Percentiles rank a stretch among this genome's conserved stretches.
Evolutionary conservation across 2,888 invertebrate species (phyloP).

Genomic region (Orchesellides sinensis): DNA sequence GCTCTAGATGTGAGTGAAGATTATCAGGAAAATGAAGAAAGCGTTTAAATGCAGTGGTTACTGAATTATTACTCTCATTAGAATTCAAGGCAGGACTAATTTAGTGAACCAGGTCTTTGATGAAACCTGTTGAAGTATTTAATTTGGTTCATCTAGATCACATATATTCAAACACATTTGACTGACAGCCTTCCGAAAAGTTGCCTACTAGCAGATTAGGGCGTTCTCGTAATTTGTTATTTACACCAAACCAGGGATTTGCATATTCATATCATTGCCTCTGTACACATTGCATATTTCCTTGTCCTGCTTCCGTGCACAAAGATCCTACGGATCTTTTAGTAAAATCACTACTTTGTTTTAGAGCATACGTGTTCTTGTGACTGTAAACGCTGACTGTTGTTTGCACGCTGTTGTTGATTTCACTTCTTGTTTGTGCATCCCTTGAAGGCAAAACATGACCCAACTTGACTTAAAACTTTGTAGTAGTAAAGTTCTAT

Average conservation of each 20-base stretch:
- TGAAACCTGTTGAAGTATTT: slow-evolving; percentile 49
- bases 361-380: neutral
- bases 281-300: slow-evolving; percentile 20
- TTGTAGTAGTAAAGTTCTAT: neutral
- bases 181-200: slow-evolving; percentile 42
- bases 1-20: neutral
- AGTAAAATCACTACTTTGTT: too few species aligned
- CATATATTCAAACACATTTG: neutral
- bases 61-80: slow-evolving; percentile 33
- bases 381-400: neutral
- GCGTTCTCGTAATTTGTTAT: slow-evolving; percentile 47
- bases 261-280: neutral
- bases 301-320: neutral
- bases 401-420: too few species aligned
- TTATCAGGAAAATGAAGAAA: neutral
- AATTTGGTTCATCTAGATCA: slow-evolving; percentile 49
- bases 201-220: slow-evolving; percentile 7
- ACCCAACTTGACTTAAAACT: neutral
- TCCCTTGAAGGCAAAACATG: neutral
- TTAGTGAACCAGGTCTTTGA: slow-evolving; percentile 33
- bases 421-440: neutral
- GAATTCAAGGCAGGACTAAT: slow-evolving; percentile 32
- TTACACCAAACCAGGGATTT: slow-evolving; percentile 28
- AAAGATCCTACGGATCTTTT: neutral
- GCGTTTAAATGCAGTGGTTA: neutral